Evolutionary conservation across 1,140 invertebrate species (phyloP).

Genomic region (Coelopa frigida): DNA sequence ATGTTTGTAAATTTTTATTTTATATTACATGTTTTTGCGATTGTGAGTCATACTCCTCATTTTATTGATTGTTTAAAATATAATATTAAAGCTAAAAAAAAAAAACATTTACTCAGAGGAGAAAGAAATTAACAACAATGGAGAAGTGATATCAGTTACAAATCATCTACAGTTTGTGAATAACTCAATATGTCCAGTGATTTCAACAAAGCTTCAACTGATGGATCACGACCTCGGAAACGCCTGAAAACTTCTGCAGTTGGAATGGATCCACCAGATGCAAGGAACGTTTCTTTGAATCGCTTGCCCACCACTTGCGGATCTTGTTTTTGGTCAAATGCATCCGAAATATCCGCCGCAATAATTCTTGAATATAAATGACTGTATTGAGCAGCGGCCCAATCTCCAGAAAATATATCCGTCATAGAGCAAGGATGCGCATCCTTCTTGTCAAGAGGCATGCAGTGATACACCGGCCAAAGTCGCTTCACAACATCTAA

Average conservation of each 20-base stretch:
- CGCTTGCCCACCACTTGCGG: constrained; percentile 54
- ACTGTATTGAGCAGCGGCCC: constrained; percentile 69
- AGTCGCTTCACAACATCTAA: constrained; percentile 61
- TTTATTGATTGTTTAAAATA: not conserved
- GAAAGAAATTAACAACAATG: not conserved
- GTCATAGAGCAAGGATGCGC: constrained; percentile 72
- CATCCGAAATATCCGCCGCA: constrained; percentile 80
- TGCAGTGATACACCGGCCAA: constrained; percentile 69
- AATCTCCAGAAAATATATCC: constrained; percentile 63
- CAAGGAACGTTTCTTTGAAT: constrained; percentile 81
- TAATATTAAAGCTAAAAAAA: constrained; percentile 6
- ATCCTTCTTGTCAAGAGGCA: constrained; percentile 68
- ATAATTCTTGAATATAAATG: constrained; percentile 77
- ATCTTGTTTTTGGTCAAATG: constrained; percentile 56
- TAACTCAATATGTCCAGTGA: constrained; percentile 26
- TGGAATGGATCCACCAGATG: constrained; percentile 69
- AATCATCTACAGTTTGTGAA: constrained; percentile 31
- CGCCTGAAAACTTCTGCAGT: constrained; percentile 78
- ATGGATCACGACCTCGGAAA: constrained; percentile 87
- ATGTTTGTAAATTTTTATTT: not conserved
- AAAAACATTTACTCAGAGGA: not conserved
- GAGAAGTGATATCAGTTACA: constrained; percentile 3
- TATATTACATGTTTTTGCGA: not conserved
- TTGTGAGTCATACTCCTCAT: not conserved
- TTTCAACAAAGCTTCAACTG: constrained; percentile 69